Percentiles rank a stretch among this genome's conserved stretches.
These are phyloP conservation scores for Triops longicaudatus DNA, from an alignment of 1,140 invertebrate genomes.

Conservation along the genomic window DNA sequence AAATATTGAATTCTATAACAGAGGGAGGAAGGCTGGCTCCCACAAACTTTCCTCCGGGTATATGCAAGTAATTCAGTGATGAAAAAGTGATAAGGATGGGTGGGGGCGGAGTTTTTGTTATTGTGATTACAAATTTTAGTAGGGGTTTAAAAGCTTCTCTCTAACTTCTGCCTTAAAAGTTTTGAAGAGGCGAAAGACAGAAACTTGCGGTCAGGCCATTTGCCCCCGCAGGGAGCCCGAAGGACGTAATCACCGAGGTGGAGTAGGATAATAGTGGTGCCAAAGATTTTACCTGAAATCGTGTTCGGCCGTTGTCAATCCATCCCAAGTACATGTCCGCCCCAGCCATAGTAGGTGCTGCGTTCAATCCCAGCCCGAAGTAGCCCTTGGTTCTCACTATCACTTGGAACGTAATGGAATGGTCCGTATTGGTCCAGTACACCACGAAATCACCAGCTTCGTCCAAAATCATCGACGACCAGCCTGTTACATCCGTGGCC, in stretches of 20 bases:
- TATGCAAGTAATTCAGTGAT: neutral
- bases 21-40: too few relatives aligned
- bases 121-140: neutral
- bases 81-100: neutral
- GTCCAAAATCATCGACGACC: constrained; percentile 1
- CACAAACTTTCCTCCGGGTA: too few relatives aligned
- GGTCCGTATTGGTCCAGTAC: neutral
- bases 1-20: neutral
- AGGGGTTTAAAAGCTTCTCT: neutral
- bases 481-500: neutral
- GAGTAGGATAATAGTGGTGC: neutral
- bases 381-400: neutral
- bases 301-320: neutral
- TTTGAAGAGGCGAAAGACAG: neutral
- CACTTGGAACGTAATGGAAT: constrained; percentile 4
- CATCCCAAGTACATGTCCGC: constrained; percentile 14
- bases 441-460: neutral
- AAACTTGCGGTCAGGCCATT: neutral
- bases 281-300: constrained; percentile 1
- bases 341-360: neutral
- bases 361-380: neutral
- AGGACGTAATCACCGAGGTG: neutral
- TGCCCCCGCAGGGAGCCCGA: neutral
- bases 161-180: neutral
- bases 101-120: neutral